A percentile compares a stretch with the other conserved stretches of the same genome.
These are phyloP conservation scores for Thripadectes ignobilis DNA, from an alignment of 2,797 vertebrate species.

Conservation along the genomic window DNA sequence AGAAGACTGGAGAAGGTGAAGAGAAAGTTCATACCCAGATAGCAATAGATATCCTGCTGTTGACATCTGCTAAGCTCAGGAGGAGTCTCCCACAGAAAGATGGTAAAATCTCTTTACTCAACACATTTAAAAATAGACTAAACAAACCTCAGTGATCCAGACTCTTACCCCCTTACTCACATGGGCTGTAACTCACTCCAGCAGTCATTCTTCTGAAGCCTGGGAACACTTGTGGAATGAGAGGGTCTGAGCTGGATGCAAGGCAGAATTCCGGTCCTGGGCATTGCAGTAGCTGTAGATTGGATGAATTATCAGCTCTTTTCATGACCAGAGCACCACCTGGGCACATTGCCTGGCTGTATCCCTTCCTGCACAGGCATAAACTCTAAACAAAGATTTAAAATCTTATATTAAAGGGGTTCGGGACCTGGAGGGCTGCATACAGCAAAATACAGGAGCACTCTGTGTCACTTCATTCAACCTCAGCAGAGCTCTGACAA, in stretches of 20 bases:
- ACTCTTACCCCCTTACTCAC: not conserved
- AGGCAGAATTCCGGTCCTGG: not conserved
- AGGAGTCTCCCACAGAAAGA: not conserved
- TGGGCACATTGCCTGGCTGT: not conserved
- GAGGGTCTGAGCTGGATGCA: not conserved
- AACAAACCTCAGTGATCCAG: constrained; percentile 11
- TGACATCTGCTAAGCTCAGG: constrained; percentile 9
- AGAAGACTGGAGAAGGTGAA: not conserved
- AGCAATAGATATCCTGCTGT: not conserved
- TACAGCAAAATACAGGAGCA: not conserved
- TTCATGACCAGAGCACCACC: not conserved
- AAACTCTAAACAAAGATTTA: not conserved
- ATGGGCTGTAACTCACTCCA: not conserved
- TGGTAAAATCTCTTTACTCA: not conserved
- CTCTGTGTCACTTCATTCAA: not conserved
- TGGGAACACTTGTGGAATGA: not conserved
- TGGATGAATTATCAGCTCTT: not conserved
- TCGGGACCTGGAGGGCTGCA: not conserved
- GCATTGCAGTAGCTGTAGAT: not conserved
- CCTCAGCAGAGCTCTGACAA: not conserved
- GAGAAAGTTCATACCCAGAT: not conserved
- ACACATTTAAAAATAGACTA: constrained; percentile 32
- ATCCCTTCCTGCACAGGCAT: not conserved
- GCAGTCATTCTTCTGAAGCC: not conserved
- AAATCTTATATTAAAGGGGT: not conserved